Conservation (phyloP, 30 jellyfish, hydroid and myxozoan genomes). For the Hydra vulgaris region DNA sequence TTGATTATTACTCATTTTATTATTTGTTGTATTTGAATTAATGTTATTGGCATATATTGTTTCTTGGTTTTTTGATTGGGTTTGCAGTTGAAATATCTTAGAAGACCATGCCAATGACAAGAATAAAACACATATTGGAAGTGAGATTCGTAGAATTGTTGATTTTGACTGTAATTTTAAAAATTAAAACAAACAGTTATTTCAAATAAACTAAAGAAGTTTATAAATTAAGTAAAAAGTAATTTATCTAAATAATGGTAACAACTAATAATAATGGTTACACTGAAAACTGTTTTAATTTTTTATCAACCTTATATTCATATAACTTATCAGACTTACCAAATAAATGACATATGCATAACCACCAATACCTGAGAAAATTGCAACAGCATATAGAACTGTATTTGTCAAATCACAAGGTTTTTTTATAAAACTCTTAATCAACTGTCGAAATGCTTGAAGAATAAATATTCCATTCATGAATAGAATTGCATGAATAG, state of each 20-base stretch:
- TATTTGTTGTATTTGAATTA: too few relatives aligned
- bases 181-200: too few relatives aligned
- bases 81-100: constrained; percentile 41
- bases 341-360: constrained; percentile 15
- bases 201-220: too few relatives aligned
- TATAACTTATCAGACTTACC: too few relatives aligned
- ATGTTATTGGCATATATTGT: background rate
- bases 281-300: too few relatives aligned
- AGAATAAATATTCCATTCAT: constrained; percentile 75
- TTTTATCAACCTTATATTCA: too few relatives aligned
- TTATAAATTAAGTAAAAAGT: too few relatives aligned
- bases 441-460: constrained; percentile 40
- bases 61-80: constrained; percentile 5
- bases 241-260: too few relatives aligned
- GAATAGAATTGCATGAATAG: constrained; percentile 23
- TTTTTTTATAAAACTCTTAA: constrained; percentile 9
- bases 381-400: background rate
- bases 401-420: background rate
- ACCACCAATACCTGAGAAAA: constrained; percentile 33
- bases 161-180: background rate
- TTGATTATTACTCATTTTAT: too few relatives aligned
- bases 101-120: constrained; percentile 82
- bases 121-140: constrained; percentile 13
- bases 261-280: too few relatives aligned
- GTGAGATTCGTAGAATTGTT: constrained; percentile 1